These are phyloP conservation scores for Drosophila putrida DNA, from an alignment of 2,888 invertebrate genomes.

Conservation along the genomic window DNA sequence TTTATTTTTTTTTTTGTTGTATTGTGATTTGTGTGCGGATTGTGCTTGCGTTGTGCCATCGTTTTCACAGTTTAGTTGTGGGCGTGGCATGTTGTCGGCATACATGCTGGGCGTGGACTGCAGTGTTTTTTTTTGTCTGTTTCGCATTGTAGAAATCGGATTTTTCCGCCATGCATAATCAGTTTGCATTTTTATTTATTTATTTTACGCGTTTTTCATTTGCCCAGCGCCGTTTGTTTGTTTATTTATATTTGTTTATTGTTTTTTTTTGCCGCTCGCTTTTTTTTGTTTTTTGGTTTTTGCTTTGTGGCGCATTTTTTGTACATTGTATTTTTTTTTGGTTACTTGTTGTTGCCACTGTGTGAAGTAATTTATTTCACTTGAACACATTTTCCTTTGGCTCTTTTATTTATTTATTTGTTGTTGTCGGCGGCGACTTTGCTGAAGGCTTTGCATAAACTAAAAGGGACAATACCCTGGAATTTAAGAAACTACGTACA, in stretches of 20 bases:
- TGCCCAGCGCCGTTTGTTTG: conserved; percentile 53
- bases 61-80: conserved; percentile 71
- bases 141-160: conserved; percentile 55
- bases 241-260: conserved; percentile 44
- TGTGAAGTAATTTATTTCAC: conserved; percentile 79
- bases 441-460: conserved; percentile 14
- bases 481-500: neutral
- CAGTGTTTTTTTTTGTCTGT: conserved; percentile 35
- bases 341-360: conserved; percentile 37
- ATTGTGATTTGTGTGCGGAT: conserved; percentile 72
- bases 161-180: conserved; percentile 80
- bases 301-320: conserved; percentile 52
- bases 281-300: conserved; percentile 45
- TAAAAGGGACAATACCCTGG: neutral
- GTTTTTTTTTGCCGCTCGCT: conserved; percentile 29
- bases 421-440: conserved; percentile 49
- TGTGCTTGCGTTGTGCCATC: conserved; percentile 35
- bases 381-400: conserved; percentile 73
- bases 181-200: conserved; percentile 80
- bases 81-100: conserved; percentile 61
- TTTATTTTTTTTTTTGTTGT: conserved; percentile 18
- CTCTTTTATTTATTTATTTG: conserved; percentile 22
- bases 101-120: conserved; percentile 45
- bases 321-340: conserved; percentile 5
- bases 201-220: conserved; percentile 80